Evolutionary conservation across 2,888 invertebrate species (phyloP), one percentile per base, ranked within the genome.

Genomic region (Melanophora roralis): DNA sequence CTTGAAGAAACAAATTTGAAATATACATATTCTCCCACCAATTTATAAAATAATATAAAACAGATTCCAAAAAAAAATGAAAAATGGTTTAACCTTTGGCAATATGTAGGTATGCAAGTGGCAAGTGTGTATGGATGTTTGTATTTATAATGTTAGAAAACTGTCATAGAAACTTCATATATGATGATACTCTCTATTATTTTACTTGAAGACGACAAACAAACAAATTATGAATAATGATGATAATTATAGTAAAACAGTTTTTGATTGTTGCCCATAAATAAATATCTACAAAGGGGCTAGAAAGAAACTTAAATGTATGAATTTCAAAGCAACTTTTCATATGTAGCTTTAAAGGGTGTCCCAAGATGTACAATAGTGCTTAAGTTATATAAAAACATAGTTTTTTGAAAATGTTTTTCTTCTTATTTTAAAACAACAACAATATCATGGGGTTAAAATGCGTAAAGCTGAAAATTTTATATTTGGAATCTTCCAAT

Each of bases 171-270:
- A 27, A 64, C 57, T 62, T 59, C 45, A 77, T 73, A 68, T 62
- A 40, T 6, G 27, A 27, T 27, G 27, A 27, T 45, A 64, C 23
- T 64, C 19, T 72, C 62, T 64, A 72, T 62, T 80, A 68, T 75
- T 72, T 51, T 71, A 69, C 36, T 51, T 64, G 72, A 75, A 68
- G 79, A 73, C 40, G 65, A 67, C 73, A 75, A n/a, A 53, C 77
- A 78, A 78, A 71, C 76, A 82, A 82, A 80, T 73, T 77, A 80
- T 80, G 60, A 80, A 72, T 72, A 65, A 75, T 78, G 77, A 80
- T 75, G 80, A 74, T 74, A 80, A 72, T 77, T 79, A 69, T 49
- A 38, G 40, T 67, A 75, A 60, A 60, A 55, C 45, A 64, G n/a
- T 49, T 32, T 27, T 21, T 51, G 16, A n/a, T 43, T 27, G 27